Evolutionary conservation across 1,140 invertebrate genomes (phyloP).

Genomic region (Leptinotarsa defecta): DNA sequence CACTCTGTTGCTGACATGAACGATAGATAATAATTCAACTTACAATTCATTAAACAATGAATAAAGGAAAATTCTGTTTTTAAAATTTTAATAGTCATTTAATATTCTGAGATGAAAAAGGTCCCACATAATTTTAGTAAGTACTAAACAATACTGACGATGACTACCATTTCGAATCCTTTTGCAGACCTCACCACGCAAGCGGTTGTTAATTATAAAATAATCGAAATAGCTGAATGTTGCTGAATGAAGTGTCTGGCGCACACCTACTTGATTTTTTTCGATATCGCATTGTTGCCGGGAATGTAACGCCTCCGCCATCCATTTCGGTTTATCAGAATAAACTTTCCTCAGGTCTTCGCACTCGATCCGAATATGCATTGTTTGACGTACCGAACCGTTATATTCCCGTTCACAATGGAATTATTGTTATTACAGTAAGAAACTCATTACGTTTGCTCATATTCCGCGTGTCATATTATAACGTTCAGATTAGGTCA

Average conservation of each 20-base stretch:
- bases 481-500: no score
- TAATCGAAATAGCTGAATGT: not conserved
- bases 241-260: slow-evolving; percentile 5
- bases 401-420: slow-evolving; percentile 2
- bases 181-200: no score
- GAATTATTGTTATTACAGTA: slow-evolving; percentile 2
- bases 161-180: no score
- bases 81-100: no score
- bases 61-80: no score
- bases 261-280: slow-evolving; percentile 4
- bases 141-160: no score
- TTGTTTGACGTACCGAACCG: not conserved
- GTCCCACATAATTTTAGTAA: no score
- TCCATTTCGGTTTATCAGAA: slow-evolving; percentile 1
- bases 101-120: no score
- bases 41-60: no score
- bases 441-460: not conserved
- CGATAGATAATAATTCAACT: no score
- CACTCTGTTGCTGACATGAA: no score
- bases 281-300: not conserved
- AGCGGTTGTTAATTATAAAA: not conserved
- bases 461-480: slow-evolving; percentile 3
- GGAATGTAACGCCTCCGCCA: slow-evolving; percentile 1
- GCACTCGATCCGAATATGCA: not conserved
- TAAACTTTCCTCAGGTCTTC: slow-evolving; percentile 2